Conservation (phyloP, 1,140 invertebrate species). For the Zaprionus gabonicus region DNA sequence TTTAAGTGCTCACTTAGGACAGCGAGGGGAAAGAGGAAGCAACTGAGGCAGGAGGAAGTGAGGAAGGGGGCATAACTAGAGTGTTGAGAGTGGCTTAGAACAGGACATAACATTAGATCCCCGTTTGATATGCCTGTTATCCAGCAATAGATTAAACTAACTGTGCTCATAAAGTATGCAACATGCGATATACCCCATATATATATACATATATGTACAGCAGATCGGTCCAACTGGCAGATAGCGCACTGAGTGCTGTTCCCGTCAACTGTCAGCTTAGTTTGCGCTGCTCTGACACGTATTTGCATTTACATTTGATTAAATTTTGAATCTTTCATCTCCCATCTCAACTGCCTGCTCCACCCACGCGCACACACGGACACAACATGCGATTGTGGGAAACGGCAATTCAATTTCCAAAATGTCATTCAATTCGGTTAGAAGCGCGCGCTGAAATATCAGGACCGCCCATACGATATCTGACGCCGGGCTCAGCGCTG, state of each 20-base stretch:
- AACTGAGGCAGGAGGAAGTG: not conserved
- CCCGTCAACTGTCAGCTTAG: slow-evolving; percentile 24
- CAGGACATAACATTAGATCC: not conserved
- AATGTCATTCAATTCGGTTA: slow-evolving; percentile 84
- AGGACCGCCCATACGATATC: slow-evolving; percentile 93
- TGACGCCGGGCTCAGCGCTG: slow-evolving; percentile 93
- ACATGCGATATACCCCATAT: not conserved
- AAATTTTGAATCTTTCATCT: slow-evolving; percentile 49
- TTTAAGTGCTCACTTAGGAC: slow-evolving; percentile 12
- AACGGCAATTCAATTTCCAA: slow-evolving; percentile 52
- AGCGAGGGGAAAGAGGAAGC: not conserved
- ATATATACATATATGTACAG: too few species aligned
- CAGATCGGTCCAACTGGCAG: not conserved
- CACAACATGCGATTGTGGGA: slow-evolving; percentile 36
- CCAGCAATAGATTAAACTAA: not conserved
- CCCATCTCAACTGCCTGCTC: slow-evolving; percentile 28
- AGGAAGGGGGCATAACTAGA: not conserved
- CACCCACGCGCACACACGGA: not conserved
- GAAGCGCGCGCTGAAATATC: slow-evolving; percentile 94
- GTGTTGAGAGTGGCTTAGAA: not conserved
- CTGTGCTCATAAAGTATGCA: slow-evolving; percentile 7
- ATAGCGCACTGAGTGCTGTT: not conserved
- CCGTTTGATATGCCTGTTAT: not conserved
- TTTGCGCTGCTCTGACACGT: slow-evolving; percentile 20
- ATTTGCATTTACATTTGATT: slow-evolving; percentile 53